Base-by-base conservation (phyloP, 1,140 invertebrate genomes). In the Frieseomelitta varia region DNA sequence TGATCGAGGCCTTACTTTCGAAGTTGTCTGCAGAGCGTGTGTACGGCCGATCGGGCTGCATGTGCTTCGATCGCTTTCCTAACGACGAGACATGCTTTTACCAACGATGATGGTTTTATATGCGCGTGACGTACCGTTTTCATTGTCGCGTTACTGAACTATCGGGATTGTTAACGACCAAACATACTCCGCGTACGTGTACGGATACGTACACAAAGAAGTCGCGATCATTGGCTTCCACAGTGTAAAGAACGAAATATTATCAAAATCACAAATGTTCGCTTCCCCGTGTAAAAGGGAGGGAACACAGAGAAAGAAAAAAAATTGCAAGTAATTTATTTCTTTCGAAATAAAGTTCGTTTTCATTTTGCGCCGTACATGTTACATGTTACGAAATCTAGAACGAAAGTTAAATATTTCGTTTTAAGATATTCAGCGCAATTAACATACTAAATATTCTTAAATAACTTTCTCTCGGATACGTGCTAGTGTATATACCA, bases 1-100 rank as follows among this genome's bases (percentile, higher is more conserved):
- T 92, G 91, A 92, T 92, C 89, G 91, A 92, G 91, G 91, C 88
- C 91, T 92, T 88, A 92, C 91, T 92, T 92, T 92, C 91, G 88
- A 92, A 90, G 89, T 79, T 81, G 76, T 34, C 85, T 72, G 74
- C 85, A 76, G 34, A 78, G 75, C 61, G 39, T 73, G 74, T n/a
- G 56, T 30, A 67, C 74, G 19, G 56, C 58, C 85, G 58, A 76
- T 85, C 79, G 77, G 55, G 53, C 65, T 74, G 56, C 81, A 71
- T 84, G 76, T 79, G 61, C 58, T 79, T 74, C 72, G 61, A 73
- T 90, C 79, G 88, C 88, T 90, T 87, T 89, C 85, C 87, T 89
- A 87, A 90, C 89, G 86, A 87, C 67, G 58, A 51, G 34, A 73
- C 81, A 81, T 87, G 76, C 88, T 90, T 85, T 87, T 89, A 83